phyloP scores from a whole-genome alignment of 2,888 invertebrate species.

The Drosophila conformis region DNA sequence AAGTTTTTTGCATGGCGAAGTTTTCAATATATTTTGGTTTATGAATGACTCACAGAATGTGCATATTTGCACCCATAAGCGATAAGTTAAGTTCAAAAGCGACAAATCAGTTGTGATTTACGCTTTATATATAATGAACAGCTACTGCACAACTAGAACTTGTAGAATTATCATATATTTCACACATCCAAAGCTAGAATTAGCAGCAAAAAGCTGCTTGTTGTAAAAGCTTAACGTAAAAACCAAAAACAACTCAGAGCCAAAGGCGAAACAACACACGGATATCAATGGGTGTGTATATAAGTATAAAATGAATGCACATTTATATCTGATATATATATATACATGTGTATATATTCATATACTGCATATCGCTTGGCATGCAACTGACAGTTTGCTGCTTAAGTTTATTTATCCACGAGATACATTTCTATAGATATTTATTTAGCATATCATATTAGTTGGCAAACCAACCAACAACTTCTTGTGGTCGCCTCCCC shows the following conservation, averaged over 20 bases:
- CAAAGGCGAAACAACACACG: constrained; percentile 7
- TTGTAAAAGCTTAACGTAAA: constrained; percentile 7
- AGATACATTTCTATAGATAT: constrained; percentile 57
- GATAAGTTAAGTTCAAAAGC: background rate
- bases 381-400: constrained; percentile 46
- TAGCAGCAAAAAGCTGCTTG: background rate
- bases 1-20: constrained; percentile 46
- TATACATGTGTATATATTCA: background rate
- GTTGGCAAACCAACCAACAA: constrained; percentile 45
- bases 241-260: constrained; percentile 17
- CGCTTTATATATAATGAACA: background rate
- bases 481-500: constrained; percentile 44
- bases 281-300: constrained; percentile 8
- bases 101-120: background rate
- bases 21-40: constrained; percentile 28
- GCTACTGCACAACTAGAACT: background rate
- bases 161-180: background rate
- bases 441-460: constrained; percentile 61
- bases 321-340: background rate
- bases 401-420: constrained; percentile 62
- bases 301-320: background rate
- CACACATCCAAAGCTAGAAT: constrained; percentile 3
- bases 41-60: constrained; percentile 36
- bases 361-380: constrained; percentile 57
- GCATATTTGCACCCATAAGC: constrained; percentile 14